phyloP scores from a whole-genome alignment of 1,140 invertebrate species.

The Anoplolepis gracilipes region DNA sequence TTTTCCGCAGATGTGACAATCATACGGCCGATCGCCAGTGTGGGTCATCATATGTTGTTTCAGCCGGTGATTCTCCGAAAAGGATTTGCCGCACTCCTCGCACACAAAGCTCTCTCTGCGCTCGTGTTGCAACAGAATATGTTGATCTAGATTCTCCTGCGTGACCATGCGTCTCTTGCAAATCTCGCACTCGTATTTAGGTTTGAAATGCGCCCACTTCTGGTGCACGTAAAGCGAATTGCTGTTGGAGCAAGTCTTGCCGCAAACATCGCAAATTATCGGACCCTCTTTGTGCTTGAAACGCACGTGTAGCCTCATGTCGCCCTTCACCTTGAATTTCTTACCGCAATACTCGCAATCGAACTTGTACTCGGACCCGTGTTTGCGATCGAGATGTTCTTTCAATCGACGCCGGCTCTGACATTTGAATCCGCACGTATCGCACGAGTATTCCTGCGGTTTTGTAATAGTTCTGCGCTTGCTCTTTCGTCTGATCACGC shows the following conservation, averaged over 20 bases:
- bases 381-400: constrained; percentile 86
- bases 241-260: constrained; percentile 80
- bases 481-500: background rate
- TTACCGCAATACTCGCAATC: constrained; percentile 83
- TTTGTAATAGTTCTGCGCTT: background rate
- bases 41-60: constrained; percentile 90
- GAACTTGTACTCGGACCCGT: constrained; percentile 76
- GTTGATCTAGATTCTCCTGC: constrained; percentile 80
- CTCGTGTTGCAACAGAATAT: constrained; percentile 78
- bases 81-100: constrained; percentile 92
- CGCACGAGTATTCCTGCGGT: constrained; percentile 54
- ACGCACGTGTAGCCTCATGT: constrained; percentile 82
- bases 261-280: constrained; percentile 85
- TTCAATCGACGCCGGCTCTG: constrained; percentile 84
- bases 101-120: constrained; percentile 85
- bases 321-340: constrained; percentile 86
- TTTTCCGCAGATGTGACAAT: constrained; percentile 91
- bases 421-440: constrained; percentile 83
- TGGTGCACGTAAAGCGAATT: constrained; percentile 78
- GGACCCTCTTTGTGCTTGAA: constrained; percentile 84
- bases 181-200: constrained; percentile 80
- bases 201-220: constrained; percentile 80
- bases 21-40: constrained; percentile 90
- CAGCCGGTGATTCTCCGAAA: constrained; percentile 80
- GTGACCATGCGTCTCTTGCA: constrained; percentile 79